These are phyloP conservation scores for Galago senegalensis DNA, from an alignment of 2,797 vertebrate genomes.

Conservation along the genomic window DNA sequence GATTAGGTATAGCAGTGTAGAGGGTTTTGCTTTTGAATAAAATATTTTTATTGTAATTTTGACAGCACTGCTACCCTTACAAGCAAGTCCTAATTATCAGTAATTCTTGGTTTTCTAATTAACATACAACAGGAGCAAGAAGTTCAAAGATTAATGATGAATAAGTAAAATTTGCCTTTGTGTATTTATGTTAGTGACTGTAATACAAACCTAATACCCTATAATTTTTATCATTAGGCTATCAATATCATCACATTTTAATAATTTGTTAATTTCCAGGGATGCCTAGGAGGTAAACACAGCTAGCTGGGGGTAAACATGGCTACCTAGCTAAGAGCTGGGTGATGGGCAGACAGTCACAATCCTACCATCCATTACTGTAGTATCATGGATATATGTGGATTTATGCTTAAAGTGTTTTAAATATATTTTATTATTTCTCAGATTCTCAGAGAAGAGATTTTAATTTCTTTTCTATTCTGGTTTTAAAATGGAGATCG, in stretches of 20 bases:
- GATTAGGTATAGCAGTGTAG: background rate
- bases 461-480: background rate
- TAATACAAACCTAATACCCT: background rate
- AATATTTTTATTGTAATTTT: slow-evolving; percentile 61
- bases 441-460: background rate
- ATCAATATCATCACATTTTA: background rate
- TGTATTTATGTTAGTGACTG: background rate
- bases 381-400: background rate
- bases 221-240: background rate
- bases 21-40: slow-evolving; percentile 35
- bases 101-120: slow-evolving; percentile 1
- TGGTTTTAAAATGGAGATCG: background rate
- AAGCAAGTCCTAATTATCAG: slow-evolving; percentile 5
- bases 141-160: background rate
- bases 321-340: background rate
- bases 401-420: background rate
- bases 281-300: background rate
- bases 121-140: background rate
- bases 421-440: background rate
- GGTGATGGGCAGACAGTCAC: background rate
- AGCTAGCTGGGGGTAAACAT: background rate
- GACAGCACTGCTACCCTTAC: background rate
- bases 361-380: background rate
- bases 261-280: slow-evolving; percentile 19
- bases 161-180: slow-evolving; percentile 39